Conservation (phyloP, 1,140 invertebrate genomes). For the Mylabris phalerata region DNA sequence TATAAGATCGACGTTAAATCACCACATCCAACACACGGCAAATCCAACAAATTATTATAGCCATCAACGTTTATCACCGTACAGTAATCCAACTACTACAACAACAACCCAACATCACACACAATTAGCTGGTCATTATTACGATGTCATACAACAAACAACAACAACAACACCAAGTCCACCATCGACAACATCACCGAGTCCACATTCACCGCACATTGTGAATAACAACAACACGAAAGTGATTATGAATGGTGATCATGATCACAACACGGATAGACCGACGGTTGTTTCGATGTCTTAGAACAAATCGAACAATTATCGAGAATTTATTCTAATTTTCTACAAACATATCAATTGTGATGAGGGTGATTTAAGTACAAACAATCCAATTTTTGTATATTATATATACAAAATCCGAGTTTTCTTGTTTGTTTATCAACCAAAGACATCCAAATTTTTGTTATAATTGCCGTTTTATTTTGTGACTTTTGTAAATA, state of each 20-base stretch:
- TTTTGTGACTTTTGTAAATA: too few species aligned
- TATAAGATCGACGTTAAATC: constrained; percentile 27
- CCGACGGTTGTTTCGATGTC: constrained; percentile 41
- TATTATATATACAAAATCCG: background rate
- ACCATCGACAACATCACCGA: constrained; percentile 30
- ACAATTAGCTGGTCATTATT: constrained; percentile 25
- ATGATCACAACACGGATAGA: constrained; percentile 26
- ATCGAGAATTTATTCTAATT: background rate
- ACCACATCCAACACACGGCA: constrained; percentile 23
- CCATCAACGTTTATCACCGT: constrained; percentile 28
- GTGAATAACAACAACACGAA: constrained; percentile 34
- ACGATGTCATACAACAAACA: constrained; percentile 27
- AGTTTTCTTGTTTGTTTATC: background rate
- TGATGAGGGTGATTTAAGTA: background rate
- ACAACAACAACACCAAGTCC: constrained; percentile 29
- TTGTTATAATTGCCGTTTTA: too few species aligned
- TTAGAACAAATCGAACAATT: constrained; percentile 13
- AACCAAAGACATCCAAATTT: constrained; percentile 6
- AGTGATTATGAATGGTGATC: constrained; percentile 34
- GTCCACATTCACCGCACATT: constrained; percentile 29
- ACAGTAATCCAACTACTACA: constrained; percentile 7
- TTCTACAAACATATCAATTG: background rate
- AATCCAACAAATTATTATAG: constrained; percentile 20
- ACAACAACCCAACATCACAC: too few species aligned
- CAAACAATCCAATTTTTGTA: background rate